Percentiles rank a stretch among this genome's conserved stretches.
phyloP scores from a whole-genome alignment of 2,797 vertebrate species.

The Mus spretus region DNA sequence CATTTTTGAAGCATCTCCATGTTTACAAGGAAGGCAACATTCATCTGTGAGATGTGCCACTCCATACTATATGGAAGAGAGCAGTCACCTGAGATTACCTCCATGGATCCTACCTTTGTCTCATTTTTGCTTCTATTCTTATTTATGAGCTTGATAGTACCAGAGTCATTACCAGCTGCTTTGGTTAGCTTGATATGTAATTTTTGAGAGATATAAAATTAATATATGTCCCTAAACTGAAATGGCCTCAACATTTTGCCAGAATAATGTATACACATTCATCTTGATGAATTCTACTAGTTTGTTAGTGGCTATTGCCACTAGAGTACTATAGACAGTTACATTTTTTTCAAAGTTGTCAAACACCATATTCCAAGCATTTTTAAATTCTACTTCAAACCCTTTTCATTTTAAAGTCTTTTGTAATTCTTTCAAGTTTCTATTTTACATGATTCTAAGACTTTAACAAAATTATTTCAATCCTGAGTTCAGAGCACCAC shows the following conservation, averaged over 20 bases:
- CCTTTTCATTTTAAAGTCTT: not conserved
- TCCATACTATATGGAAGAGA: not conserved
- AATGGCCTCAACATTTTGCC: not conserved
- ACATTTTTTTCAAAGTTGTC: not conserved
- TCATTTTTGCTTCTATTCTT: not conserved
- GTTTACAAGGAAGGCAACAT: not conserved
- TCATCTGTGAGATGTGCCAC: not conserved
- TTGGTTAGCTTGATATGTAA: not conserved
- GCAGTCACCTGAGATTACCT: not conserved
- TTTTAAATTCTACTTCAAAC: not conserved
- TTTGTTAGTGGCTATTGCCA: not conserved
- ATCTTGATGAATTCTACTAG: not conserved
- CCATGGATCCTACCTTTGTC: not conserved
- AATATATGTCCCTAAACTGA: not conserved
- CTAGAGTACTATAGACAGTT: not conserved
- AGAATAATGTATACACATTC: not conserved
- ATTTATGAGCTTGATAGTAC: not conserved
- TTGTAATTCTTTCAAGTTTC: not conserved
- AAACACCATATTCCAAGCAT: not conserved
- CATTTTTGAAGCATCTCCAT: not conserved
- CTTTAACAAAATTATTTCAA: not conserved
- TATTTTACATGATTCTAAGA: not conserved
- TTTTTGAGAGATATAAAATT: not conserved
- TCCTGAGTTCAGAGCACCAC: conserved; percentile 17
- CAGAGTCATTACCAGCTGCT: not conserved